A percentile compares a stretch with the other conserved stretches of the same genome.
Evolutionary conservation across 2,797 vertebrate genomes (phyloP).

Genomic region (Sardinella longiceps): DNA sequence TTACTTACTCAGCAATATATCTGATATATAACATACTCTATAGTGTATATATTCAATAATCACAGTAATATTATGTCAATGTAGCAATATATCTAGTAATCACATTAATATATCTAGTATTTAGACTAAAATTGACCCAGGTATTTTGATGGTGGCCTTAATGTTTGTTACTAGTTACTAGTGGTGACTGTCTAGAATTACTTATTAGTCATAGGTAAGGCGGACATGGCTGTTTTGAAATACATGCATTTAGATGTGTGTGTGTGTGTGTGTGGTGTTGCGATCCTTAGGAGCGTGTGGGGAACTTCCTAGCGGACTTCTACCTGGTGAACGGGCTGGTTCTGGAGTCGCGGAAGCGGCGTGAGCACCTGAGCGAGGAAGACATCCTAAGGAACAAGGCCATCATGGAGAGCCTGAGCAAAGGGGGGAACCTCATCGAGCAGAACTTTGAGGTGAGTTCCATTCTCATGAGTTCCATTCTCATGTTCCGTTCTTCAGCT

Average conservation of each 20-base stretch:
- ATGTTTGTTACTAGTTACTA: not conserved
- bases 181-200: no score
- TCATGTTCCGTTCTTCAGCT: not conserved
- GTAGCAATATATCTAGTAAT: no score
- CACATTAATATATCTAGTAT: no score
- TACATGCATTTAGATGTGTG: not conserved
- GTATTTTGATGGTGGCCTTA: not conserved
- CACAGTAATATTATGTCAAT: no score
- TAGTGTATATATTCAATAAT: no score
- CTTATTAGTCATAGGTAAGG: no score
- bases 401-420: slow-evolving; percentile 99
- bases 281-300: slow-evolving; percentile 88
- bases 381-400: slow-evolving; percentile 98
- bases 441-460: slow-evolving; percentile 95
- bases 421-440: slow-evolving; percentile 94
- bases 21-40: no score
- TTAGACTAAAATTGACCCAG: no score
- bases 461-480: no score
- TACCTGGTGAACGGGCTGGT: slow-evolving; percentile 95
- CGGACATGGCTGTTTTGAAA: not conserved
- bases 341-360: slow-evolving; percentile 94
- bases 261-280: slow-evolving; percentile 37
- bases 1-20: no score
- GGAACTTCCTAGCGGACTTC: slow-evolving; percentile 97
- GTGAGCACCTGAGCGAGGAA: slow-evolving; percentile 97